Conservation (phyloP, 1,140 invertebrate species). For the Drosophila bocqueti region DNA sequence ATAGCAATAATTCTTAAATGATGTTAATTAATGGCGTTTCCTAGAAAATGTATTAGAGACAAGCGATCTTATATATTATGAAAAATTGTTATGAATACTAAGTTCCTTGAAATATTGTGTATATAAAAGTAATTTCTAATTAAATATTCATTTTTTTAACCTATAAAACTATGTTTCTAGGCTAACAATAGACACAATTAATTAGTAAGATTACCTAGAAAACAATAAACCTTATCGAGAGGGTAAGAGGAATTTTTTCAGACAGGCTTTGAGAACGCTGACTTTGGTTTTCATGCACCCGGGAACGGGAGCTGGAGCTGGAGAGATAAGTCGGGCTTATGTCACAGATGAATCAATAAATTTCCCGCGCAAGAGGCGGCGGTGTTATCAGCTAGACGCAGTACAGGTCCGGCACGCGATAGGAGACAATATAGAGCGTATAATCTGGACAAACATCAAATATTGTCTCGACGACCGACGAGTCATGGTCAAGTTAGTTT, state of each 20-base stretch:
- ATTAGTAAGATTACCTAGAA: constrained; percentile 2
- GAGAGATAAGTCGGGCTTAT: constrained; percentile 61
- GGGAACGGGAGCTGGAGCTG: background rate
- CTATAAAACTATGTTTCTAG: background rate
- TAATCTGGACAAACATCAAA: constrained; percentile 39
- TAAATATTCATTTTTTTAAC: background rate
- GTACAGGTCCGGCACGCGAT: constrained; percentile 43
- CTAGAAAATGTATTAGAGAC: background rate
- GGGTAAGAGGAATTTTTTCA: constrained; percentile 9
- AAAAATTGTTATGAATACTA: no score
- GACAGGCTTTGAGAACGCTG: background rate
- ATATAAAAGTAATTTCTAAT: no score
- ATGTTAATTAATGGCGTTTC: background rate
- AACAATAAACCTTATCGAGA: constrained; percentile 19
- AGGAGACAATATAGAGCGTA: constrained; percentile 16
- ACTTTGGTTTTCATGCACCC: constrained; percentile 16
- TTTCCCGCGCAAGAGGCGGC: constrained; percentile 21
- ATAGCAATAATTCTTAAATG: background rate
- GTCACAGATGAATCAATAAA: constrained; percentile 60
- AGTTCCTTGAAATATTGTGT: no score
- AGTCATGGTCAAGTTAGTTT: constrained; percentile 41
- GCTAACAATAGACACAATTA: background rate
- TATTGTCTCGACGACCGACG: constrained; percentile 15
- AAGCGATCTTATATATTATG: background rate
- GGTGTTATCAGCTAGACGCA: constrained; percentile 45